These are phyloP conservation scores for Mastigias papua DNA, from an alignment of 30 jellyfish, hydroid and myxozoan genomes.

Conservation along the genomic window DNA sequence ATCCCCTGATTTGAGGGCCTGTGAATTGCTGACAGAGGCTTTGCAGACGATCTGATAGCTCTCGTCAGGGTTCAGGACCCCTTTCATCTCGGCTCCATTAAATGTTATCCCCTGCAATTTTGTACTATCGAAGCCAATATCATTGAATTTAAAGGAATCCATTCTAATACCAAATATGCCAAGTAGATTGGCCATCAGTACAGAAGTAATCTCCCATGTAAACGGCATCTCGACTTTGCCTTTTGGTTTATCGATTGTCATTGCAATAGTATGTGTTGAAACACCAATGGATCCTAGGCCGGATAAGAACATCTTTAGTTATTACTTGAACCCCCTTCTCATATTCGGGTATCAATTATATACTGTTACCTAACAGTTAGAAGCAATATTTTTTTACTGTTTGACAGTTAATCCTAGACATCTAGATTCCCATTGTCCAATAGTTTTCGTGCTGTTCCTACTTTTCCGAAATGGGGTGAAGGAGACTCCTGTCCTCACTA, in stretches of 20 bases:
- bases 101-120: slow-evolving; percentile 39
- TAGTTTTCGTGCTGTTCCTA: too few species aligned
- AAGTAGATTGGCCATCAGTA: slow-evolving; percentile 54
- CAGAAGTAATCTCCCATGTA: slow-evolving; percentile 46
- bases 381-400: too few species aligned
- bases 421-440: too few species aligned
- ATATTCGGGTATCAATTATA: too few species aligned
- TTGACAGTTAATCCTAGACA: too few species aligned
- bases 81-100: slow-evolving; percentile 55
- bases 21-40: slow-evolving; percentile 43
- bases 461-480: too few species aligned
- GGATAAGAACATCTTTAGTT: too few species aligned
- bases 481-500: too few species aligned
- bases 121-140: slow-evolving; percentile 66
- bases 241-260: slow-evolving; percentile 39
- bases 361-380: too few species aligned
- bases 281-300: slow-evolving; percentile 27
- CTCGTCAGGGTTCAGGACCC: slow-evolving; percentile 29
- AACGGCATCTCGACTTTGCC: slow-evolving; percentile 25
- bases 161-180: slow-evolving; percentile 68
- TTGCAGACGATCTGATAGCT: slow-evolving; percentile 65
- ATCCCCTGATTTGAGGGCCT: slow-evolving; percentile 46
- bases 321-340: too few species aligned
- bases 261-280: slow-evolving; percentile 12
- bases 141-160: slow-evolving; percentile 43